These are phyloP conservation scores for Acromyrmex echinatior DNA, from an alignment of 1,140 invertebrate species.

Conservation along the genomic window DNA sequence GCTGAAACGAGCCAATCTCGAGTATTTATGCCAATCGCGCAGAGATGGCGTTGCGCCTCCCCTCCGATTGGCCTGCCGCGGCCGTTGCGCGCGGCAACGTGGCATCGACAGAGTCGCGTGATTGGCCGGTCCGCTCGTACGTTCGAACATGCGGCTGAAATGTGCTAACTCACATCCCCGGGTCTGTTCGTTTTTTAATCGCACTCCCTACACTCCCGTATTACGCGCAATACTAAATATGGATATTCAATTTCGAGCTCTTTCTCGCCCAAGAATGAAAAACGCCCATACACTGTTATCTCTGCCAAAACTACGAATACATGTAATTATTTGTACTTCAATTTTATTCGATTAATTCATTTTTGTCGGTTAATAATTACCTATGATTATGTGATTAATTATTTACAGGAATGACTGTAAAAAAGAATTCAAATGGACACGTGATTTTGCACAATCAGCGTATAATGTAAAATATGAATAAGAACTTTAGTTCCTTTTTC, in stretches of 20 bases:
- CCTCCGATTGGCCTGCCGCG: slow-evolving; percentile 67
- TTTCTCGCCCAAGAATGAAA: neutral
- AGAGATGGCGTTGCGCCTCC: slow-evolving; percentile 75
- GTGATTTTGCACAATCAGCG: neutral
- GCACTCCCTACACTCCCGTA: neutral
- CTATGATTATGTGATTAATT: neutral
- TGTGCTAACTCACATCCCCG: slow-evolving; percentile 13
- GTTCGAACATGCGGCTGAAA: slow-evolving; percentile 24
- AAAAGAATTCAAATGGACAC: neutral
- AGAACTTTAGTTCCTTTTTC: neutral
- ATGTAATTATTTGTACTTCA: neutral
- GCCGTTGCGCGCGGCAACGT: slow-evolving; percentile 76
- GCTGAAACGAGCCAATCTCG: slow-evolving; percentile 58
- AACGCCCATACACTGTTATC: neutral
- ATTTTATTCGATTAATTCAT: neutral
- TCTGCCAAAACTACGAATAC: neutral
- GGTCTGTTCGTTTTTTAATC: slow-evolving; percentile 23
- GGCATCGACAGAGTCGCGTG: slow-evolving; percentile 45
- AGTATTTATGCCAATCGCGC: slow-evolving; percentile 57
- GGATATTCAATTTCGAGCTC: neutral
- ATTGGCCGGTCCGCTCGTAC: slow-evolving; percentile 69
- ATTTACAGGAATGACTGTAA: too few species aligned
- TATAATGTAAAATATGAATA: neutral
- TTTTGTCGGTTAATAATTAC: neutral
- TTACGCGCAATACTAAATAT: neutral